Percentiles rank a stretch among this genome's conserved stretches.
Conservation (phyloP, 2,888 invertebrate genomes). For the Pseudococcus longispinus region DNA sequence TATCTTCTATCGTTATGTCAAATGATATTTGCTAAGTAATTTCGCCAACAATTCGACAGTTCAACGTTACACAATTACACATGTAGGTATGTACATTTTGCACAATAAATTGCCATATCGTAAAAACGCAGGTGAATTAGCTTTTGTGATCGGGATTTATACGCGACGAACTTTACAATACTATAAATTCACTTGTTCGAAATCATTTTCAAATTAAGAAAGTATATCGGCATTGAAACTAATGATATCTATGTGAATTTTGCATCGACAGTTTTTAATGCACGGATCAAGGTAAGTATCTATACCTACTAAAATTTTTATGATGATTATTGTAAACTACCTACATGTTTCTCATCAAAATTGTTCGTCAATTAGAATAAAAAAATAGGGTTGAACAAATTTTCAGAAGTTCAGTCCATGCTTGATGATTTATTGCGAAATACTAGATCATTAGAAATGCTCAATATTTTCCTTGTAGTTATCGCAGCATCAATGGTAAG, state of each 20-base stretch:
- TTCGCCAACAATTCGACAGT: background rate
- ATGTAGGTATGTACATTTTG: background rate
- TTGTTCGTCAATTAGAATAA: too few relatives aligned
- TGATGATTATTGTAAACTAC: too few relatives aligned
- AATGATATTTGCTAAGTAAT: background rate
- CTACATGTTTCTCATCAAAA: too few relatives aligned
- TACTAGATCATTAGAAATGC: background rate
- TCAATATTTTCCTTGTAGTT: background rate
- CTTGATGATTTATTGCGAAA: background rate
- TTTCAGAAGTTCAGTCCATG: background rate
- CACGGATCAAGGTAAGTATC: background rate
- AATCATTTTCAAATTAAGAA: background rate
- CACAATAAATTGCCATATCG: background rate
- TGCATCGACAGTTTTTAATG: background rate
- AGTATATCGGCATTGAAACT: background rate
- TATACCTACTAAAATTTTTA: background rate
- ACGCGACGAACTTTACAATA: background rate
- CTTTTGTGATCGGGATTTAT: background rate
- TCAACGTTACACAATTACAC: background rate
- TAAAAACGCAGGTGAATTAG: too few relatives aligned
- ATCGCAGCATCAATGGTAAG: background rate
- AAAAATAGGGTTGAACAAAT: background rate
- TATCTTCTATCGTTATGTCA: too few relatives aligned
- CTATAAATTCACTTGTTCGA: background rate
- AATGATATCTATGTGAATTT: background rate